Evolutionary conservation across 2,888 invertebrate genomes (phyloP), one percentile per base, ranked within the genome.

Genomic region (Mythimna pallens): DNA sequence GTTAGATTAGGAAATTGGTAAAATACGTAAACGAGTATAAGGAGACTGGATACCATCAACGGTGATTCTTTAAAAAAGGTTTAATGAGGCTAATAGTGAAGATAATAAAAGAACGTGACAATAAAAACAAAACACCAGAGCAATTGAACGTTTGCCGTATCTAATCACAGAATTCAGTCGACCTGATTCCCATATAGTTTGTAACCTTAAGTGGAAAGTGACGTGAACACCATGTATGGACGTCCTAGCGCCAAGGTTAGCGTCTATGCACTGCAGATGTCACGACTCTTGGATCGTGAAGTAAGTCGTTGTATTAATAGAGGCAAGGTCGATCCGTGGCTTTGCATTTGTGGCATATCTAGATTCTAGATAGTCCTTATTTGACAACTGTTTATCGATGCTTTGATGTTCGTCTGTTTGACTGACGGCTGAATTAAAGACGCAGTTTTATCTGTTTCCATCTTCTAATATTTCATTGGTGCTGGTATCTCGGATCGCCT

Each of bases 281-380:
- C 91, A 89, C 89, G 86, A 86, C 84, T 87, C 87, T 88, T 81
- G 86, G 86, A 85, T 75, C 76, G 82, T 82, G 87, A 81, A 87
- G 88, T 84, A 86, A 84, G 90, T 89, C 90, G 88, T 88, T 81
- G 70, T 94, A 94, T 94, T 92, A 92, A 92, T 93, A 94, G 91
- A 87, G 70, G 84, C 93, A 94, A 94, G 94, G 94, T 91, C 92
- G 89, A 76, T 82, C 86, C 84, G 89, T 74, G 84, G 87, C 85
- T 87, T 74, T 80, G 78, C 78, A 82, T 84, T 85, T 80, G 65
- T 71, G 70, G 70, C 69, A 73, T 84, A 82, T 82, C 73, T 76
- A 73, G 59, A 81, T 86, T 81, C 71, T 66, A 74, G 63, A 81
- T 87, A 83, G 79, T 85, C 86, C 87, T 83, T 87, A 79, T 84